Conservation (phyloP, 2,113 vertebrate genomes). For the Cygnus atratus region DNA sequence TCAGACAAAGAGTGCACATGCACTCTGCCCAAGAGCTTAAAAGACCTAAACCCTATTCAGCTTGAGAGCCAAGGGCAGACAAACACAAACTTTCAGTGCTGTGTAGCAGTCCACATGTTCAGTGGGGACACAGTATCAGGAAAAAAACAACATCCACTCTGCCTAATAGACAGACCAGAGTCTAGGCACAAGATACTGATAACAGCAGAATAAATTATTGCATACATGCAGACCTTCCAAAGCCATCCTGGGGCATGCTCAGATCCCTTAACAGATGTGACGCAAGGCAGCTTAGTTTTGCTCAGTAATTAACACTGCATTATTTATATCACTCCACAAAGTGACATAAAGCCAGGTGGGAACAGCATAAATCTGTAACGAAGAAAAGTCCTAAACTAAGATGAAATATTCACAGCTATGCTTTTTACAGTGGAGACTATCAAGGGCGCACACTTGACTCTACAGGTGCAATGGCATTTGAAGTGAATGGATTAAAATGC, state of each 20-base stretch:
- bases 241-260: neutral
- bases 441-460: neutral
- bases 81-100: neutral
- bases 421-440: neutral
- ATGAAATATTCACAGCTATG: neutral
- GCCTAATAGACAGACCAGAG: neutral
- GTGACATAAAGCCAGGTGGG: neutral
- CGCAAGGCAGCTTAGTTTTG: neutral
- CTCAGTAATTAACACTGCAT: neutral
- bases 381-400: neutral
- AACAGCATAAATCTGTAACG: neutral
- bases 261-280: neutral
- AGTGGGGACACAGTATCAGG: accelerated
- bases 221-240: neutral
- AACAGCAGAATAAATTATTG: neutral
- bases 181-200: accelerated
- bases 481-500: neutral
- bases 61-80: neutral
- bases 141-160: neutral
- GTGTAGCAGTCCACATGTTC: neutral
- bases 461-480: neutral
- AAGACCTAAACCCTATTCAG: neutral
- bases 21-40: neutral
- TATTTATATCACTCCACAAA: neutral
- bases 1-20: neutral